Evolutionary conservation across 64 coral and sea anemone species (phyloP), one percentile per base, ranked within the genome.

Genomic region (Anthopleura sola): DNA sequence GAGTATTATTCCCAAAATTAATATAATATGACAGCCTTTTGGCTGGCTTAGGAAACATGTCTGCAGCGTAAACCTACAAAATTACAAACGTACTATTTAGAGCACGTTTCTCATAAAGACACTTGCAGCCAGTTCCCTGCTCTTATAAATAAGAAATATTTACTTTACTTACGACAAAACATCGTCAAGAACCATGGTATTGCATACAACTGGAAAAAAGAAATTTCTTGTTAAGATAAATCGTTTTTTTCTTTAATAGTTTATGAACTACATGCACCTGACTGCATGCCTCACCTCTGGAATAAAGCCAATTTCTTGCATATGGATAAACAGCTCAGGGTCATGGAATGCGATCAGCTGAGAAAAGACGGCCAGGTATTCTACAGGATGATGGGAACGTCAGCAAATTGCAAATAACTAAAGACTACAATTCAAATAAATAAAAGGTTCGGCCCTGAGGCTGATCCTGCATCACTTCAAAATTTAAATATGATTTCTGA

Each of bases 121-220:
- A n/a, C n/a, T n/a, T n/a, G n/a, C n/a, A n/a, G n/a, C n/a, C n/a
- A n/a, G n/a, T n/a, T n/a, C n/a, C n/a, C 0, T 44, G 40, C 40
- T 44, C 40, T 44, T 8, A 44, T 44, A 44, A 44, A 8, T 6
- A 44, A 44, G 40, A 21, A 56, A 56, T 14, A 60, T 82, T 20
- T 88, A 98, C 95, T 82, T 20, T 88, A 98, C 95, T 98, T 91
- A 98, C 95, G 95, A 57, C 90, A 93, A 46, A 94, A 98, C 95
- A 98, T 98, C 26, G 95, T 98, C 32, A 98, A 89, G 39, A 98
- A 98, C 95, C 95, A 98, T 6, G 95, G 95, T 49, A 98, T 98
- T 57, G 95, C 86, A 46, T 98, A 98, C 48, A 98, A 49, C 95
- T 98, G 92, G 55, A 60, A 32, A 84, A 68, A 80, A 21, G 60